These are phyloP conservation scores for Notiomystis cincta DNA, from an alignment of 2,113 vertebrate genomes.

Conservation along the genomic window DNA sequence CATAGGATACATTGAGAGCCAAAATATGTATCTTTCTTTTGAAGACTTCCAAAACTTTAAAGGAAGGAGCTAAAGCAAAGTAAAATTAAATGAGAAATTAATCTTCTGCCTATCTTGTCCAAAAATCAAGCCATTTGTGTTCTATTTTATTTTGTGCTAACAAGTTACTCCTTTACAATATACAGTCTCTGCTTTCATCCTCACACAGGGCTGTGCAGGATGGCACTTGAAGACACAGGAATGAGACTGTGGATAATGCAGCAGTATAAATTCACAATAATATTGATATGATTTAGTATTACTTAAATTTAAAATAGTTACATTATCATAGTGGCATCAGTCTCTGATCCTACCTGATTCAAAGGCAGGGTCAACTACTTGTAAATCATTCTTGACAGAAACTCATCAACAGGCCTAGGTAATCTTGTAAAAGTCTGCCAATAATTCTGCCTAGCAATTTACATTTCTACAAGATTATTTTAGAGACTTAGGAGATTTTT, in stretches of 20 bases:
- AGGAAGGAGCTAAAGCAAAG: neutral
- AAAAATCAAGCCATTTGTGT: neutral
- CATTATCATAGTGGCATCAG: neutral
- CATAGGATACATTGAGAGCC: neutral
- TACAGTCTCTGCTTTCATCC: neutral
- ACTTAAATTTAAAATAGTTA: neutral
- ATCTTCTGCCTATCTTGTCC: neutral
- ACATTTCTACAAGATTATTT: neutral
- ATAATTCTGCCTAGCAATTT: neutral
- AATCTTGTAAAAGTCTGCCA: neutral
- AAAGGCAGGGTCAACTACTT: neutral
- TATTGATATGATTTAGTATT: neutral
- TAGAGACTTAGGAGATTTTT: neutral
- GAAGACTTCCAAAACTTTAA: neutral
- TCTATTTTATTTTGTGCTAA: neutral
- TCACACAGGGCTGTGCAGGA: neutral
- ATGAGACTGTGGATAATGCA: neutral
- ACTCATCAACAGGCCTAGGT: neutral
- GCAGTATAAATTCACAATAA: neutral
- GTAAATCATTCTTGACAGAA: neutral
- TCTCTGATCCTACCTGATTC: neutral
- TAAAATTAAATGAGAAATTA: neutral
- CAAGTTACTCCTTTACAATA: neutral
- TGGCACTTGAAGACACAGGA: neutral
- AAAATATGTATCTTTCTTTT: neutral